phyloP scores from a whole-genome alignment of 2,888 invertebrate genomes.

The Drosophila hamatofila region DNA sequence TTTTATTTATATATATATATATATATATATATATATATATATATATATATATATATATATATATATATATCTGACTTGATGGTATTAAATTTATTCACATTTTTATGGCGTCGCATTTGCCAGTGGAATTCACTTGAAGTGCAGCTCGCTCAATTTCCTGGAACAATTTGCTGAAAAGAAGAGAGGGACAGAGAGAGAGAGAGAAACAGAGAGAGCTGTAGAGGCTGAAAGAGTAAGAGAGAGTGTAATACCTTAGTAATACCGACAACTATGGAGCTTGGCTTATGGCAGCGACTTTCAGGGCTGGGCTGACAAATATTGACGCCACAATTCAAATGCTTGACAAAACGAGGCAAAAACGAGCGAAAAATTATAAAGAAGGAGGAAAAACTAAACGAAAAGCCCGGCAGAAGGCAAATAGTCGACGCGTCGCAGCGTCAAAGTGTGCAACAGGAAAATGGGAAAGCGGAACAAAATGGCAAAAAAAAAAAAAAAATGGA shows the following conservation, averaged over 20 bases:
- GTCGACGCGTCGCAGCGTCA: conserved; percentile 34
- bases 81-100: conserved; percentile 70
- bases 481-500: conserved; percentile 9
- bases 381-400: conserved; percentile 22
- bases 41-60: not conserved
- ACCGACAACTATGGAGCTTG: conserved; percentile 9
- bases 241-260: conserved; percentile 5
- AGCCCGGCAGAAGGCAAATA: conserved; percentile 52
- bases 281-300: conserved; percentile 34
- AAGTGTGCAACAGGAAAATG: conserved; percentile 54
- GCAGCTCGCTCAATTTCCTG: conserved; percentile 74
- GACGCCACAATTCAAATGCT: conserved; percentile 66
- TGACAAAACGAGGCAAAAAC: conserved; percentile 45
- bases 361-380: conserved; percentile 42
- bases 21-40: not conserved
- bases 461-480: conserved; percentile 40
- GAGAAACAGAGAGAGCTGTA: not conserved
- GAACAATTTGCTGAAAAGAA: conserved; percentile 63
- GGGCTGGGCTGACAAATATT: conserved; percentile 65
- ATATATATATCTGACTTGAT: conserved; percentile 17
- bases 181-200: not conserved
- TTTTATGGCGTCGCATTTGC: conserved; percentile 51
- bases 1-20: conserved; percentile 9
- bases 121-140: conserved; percentile 59
- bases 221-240: not conserved